phyloP scores from a whole-genome alignment of 2,888 invertebrate species.

The Stenolophus ochropezus region DNA sequence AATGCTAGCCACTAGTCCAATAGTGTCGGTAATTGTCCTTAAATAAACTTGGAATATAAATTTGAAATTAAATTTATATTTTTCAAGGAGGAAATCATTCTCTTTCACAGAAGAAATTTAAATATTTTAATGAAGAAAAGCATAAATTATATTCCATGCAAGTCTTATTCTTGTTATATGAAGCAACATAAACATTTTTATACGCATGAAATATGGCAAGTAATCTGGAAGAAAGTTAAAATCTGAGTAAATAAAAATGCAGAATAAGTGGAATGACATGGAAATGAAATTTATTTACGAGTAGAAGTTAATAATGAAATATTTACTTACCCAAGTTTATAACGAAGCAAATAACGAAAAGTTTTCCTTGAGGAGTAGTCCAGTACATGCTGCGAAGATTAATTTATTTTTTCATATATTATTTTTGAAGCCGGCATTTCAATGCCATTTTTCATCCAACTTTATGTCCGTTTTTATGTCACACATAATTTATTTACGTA shows the following conservation, averaged over 20 bases:
- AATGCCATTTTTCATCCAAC: constrained; percentile 2
- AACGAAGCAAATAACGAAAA: constrained; percentile 16
- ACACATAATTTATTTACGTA: constrained; percentile 13
- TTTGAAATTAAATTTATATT: no score
- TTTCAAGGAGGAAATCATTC: no score
- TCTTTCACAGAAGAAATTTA: no score
- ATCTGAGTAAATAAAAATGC: background rate
- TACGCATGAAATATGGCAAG: background rate
- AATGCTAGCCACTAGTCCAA: no score
- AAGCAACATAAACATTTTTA: no score
- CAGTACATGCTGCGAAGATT: constrained; percentile 14
- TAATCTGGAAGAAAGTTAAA: background rate
- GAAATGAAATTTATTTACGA: constrained; percentile 6
- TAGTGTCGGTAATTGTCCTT: no score
- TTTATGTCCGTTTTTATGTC: constrained; percentile 8
- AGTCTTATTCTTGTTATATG: no score
- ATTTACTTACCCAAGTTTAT: constrained; percentile 18
- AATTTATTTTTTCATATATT: constrained; percentile 25
- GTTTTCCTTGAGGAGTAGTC: background rate
- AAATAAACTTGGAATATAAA: no score
- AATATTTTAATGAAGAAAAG: no score
- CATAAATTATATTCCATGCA: no score
- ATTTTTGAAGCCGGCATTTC: background rate
- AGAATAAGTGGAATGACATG: background rate
- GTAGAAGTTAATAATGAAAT: constrained; percentile 16